A percentile compares a stretch with the other conserved stretches of the same genome.
These are phyloP conservation scores for Pedetes capensis DNA, from an alignment of 2,113 vertebrate species.

Conservation along the genomic window DNA sequence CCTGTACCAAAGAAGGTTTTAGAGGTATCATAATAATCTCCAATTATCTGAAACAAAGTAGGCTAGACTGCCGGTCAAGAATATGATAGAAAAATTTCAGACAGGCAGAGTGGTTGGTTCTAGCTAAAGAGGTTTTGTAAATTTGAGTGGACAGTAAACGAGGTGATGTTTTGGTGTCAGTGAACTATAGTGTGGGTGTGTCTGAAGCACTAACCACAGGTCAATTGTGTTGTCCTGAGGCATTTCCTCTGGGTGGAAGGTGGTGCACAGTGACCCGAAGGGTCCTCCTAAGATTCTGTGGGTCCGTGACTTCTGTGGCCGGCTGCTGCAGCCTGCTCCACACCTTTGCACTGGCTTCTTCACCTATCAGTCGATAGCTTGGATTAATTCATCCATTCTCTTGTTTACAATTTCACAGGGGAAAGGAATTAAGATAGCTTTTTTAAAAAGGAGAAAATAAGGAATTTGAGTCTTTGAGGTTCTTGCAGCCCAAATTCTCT, in stretches of 20 bases:
- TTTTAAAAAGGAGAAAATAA: not conserved
- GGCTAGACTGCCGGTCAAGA: not conserved
- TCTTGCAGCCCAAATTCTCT: not conserved
- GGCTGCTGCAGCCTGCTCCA: too few relatives aligned
- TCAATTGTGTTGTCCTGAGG: not conserved
- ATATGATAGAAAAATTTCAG: not conserved
- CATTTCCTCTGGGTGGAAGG: not conserved
- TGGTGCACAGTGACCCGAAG: rapidly evolving
- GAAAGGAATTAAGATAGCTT: not conserved
- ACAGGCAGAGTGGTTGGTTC: not conserved
- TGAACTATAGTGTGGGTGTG: not conserved
- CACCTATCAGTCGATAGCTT: not conserved
- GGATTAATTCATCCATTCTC: not conserved
- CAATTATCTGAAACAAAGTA: not conserved
- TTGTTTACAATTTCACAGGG: not conserved
- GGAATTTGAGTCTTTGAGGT: not conserved
- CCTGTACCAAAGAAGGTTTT: not conserved
- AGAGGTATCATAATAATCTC: not conserved
- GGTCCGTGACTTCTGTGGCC: not conserved
- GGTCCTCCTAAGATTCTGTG: not conserved
- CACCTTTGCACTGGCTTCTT: not conserved
- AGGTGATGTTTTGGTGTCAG: too few relatives aligned
- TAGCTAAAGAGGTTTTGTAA: not conserved
- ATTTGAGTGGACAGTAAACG: not conserved
- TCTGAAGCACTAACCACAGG: not conserved